Evolutionary conservation across 2,888 invertebrate genomes (phyloP).

Genomic region (Brachyptera putata): DNA sequence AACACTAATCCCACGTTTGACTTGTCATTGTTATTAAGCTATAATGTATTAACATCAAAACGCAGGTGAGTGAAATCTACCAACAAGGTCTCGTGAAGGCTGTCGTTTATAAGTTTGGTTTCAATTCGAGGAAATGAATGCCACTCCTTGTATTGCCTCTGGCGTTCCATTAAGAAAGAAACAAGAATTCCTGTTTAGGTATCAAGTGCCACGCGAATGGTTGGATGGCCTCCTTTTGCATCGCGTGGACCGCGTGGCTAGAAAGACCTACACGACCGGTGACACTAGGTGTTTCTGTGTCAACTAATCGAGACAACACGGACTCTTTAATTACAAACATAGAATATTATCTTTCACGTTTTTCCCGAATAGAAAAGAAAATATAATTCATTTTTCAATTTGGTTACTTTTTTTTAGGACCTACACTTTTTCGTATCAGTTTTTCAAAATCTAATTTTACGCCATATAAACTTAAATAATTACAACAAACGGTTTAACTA

Average conservation of each 20-base stretch:
- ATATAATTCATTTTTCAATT: neutral
- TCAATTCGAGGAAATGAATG: neutral
- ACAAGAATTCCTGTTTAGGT: slow-evolving; percentile 5
- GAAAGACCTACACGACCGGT: no score
- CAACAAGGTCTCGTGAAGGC: slow-evolving; percentile 8
- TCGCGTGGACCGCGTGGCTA: no score
- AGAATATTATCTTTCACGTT: neutral
- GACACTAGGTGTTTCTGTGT: neutral
- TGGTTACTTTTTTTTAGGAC: neutral
- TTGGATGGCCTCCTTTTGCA: neutral
- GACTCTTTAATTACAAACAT: neutral
- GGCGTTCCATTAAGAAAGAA: neutral
- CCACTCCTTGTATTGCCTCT: neutral
- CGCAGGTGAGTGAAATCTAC: neutral
- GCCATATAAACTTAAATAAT: slow-evolving; percentile 1
- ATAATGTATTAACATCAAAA: neutral
- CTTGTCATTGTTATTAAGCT: slow-evolving; percentile 13
- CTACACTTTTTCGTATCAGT: no score
- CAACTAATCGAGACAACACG: neutral
- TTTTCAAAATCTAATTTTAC: slow-evolving; percentile 14
- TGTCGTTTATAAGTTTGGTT: neutral
- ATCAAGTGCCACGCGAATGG: slow-evolving; percentile 3
- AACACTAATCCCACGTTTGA: slow-evolving; percentile 1
- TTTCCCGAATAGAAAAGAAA: neutral
- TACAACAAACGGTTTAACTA: neutral